phyloP scores from a whole-genome alignment of 2,888 invertebrate genomes.

The Machimus rusticus region DNA sequence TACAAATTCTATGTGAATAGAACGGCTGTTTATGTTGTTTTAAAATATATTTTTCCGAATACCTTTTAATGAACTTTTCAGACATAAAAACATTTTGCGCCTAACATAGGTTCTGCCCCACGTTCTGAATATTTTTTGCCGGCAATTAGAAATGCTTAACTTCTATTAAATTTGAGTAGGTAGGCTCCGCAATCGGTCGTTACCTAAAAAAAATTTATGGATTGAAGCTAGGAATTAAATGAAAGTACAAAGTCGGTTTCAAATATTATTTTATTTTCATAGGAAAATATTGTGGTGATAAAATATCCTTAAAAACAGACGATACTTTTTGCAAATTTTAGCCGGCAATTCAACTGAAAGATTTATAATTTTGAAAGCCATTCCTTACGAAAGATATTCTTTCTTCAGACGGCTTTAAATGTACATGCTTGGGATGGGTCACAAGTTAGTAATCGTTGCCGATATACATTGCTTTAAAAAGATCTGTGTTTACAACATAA shows the following conservation, averaged over 20 bases:
- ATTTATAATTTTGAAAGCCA: not conserved
- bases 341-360: not conserved
- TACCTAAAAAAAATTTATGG: not conserved
- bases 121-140: no score
- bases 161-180: no score
- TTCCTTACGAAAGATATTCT: not conserved
- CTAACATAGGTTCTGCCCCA: no score
- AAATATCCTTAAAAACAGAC: conserved; percentile 32
- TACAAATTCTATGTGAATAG: no score
- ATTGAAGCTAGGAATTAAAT: not conserved
- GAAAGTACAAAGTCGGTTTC: not conserved
- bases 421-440: not conserved
- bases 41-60: no score
- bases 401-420: not conserved
- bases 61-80: no score
- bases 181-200: no score
- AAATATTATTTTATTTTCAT: conserved; percentile 30
- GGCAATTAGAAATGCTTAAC: no score
- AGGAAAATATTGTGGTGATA: conserved; percentile 29
- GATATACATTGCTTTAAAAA: not conserved
- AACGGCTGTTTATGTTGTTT: no score
- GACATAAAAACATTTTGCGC: no score
- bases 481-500: not conserved
- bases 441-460: not conserved
- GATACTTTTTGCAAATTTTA: conserved; percentile 2